These are phyloP conservation scores for Ganaspis brasiliensis DNA, from an alignment of 2,888 invertebrate genomes.

Conservation along the genomic window DNA sequence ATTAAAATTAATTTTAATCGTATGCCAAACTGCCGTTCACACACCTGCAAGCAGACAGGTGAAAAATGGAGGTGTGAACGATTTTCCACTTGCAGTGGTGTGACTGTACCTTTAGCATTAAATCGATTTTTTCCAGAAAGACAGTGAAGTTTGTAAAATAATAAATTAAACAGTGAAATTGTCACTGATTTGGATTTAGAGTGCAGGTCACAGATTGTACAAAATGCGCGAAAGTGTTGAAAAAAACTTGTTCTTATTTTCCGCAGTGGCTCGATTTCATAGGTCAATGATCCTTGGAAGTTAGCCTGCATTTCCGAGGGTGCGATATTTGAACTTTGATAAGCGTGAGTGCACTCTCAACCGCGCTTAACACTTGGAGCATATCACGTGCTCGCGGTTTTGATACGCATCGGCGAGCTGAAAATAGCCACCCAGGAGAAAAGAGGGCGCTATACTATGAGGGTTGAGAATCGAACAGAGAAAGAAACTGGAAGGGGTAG, in stretches of 20 bases:
- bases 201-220: too few species aligned
- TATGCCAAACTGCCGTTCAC: too few species aligned
- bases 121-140: too few species aligned
- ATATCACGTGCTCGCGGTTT: conserved; percentile 57
- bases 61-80: too few species aligned
- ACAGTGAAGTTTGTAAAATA: too few species aligned
- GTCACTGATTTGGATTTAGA: too few species aligned
- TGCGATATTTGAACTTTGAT: conserved; percentile 43
- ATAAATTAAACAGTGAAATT: too few species aligned
- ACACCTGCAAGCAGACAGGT: too few species aligned
- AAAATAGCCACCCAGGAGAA: conserved; percentile 45
- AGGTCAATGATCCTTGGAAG: conserved; percentile 33
- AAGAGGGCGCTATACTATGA: conserved; percentile 35
- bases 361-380: conserved; percentile 52
- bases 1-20: too few species aligned
- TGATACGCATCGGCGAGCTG: conserved; percentile 41
- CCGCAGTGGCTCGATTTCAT: conserved; percentile 9
- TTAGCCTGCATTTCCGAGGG: conserved; percentile 19
- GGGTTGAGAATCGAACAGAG: conserved; percentile 7
- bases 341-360: conserved; percentile 40
- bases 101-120: too few species aligned
- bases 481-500: conserved; percentile 19
- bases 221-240: too few species aligned
- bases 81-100: too few species aligned
- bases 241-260: conserved; percentile 6